These are phyloP conservation scores for Thamnaconus septentrionalis DNA, from an alignment of 2,113 vertebrate species.

Conservation along the genomic window DNA sequence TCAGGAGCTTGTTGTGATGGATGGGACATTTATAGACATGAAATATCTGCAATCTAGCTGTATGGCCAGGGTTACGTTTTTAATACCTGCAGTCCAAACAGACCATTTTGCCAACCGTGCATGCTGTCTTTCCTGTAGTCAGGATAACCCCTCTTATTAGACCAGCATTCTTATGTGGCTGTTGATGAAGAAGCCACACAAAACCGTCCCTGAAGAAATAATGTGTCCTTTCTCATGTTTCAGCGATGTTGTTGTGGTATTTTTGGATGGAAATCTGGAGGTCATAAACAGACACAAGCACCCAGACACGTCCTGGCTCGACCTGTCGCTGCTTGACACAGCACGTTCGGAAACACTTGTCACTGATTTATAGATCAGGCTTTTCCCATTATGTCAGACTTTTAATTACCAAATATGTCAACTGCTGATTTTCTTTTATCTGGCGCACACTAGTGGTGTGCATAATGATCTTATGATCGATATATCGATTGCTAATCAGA, in stretches of 20 bases:
- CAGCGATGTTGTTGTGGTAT: too few species aligned
- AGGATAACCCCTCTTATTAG: conserved; percentile 2
- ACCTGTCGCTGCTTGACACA: conserved; percentile 5
- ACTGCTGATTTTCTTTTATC: background rate
- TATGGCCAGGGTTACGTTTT: too few species aligned
- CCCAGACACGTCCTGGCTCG: background rate
- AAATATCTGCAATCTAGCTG: too few species aligned
- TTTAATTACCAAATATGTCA: background rate
- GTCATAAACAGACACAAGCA: background rate
- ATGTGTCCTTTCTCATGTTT: conserved; percentile 4
- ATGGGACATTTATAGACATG: too few species aligned
- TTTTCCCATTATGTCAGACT: conserved; percentile 18
- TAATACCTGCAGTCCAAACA: too few species aligned
- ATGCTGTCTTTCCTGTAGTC: background rate
- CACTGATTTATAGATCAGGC: conserved; percentile 1
- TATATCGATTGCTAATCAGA: too few species aligned
- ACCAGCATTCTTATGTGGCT: conserved; percentile 14
- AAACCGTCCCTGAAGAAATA: background rate
- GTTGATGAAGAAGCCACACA: conserved; percentile 20
- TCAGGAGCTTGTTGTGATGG: too few species aligned
- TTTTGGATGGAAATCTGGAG: background rate
- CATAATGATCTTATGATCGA: too few species aligned
- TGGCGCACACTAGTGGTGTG: too few species aligned
- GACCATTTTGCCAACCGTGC: too few species aligned
- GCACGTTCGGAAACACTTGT: background rate